Evolutionary conservation across 2,888 invertebrate genomes (phyloP).

Genomic region (Pheosia gnoma): DNA sequence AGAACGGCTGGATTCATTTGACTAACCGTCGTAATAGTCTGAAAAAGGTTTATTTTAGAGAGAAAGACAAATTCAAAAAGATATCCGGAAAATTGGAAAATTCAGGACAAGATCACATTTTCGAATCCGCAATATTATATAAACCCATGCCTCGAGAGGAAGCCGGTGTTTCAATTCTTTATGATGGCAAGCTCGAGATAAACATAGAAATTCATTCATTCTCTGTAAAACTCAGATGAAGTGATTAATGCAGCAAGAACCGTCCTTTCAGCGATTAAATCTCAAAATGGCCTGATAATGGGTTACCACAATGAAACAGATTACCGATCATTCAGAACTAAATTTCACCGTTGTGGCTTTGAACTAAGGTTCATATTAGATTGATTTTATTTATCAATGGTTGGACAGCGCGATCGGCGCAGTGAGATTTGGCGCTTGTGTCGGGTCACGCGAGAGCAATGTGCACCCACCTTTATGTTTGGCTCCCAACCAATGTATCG

Average conservation of each 20-base stretch:
- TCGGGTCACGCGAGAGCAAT: neutral
- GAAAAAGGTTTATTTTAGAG: no score
- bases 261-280: slow-evolving; percentile 44
- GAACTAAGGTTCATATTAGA: neutral
- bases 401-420: neutral
- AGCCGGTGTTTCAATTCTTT: no score
- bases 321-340: neutral
- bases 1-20: no score
- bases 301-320: slow-evolving; percentile 30
- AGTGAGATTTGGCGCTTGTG: neutral
- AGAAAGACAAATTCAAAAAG: no score
- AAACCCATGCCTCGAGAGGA: no score
- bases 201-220: neutral
- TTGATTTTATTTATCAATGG: neutral
- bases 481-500: neutral
- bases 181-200: no score
- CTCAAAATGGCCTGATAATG: slow-evolving; percentile 44
- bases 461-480: neutral
- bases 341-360: neutral
- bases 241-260: slow-evolving; percentile 47
- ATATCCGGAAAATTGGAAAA: no score
- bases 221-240: slow-evolving; percentile 31
- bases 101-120: no score
- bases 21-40: no score
- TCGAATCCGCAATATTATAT: no score